Evolutionary conservation across 2,888 invertebrate genomes (phyloP).

Genomic region (Pachymerium ferrugineum): DNA sequence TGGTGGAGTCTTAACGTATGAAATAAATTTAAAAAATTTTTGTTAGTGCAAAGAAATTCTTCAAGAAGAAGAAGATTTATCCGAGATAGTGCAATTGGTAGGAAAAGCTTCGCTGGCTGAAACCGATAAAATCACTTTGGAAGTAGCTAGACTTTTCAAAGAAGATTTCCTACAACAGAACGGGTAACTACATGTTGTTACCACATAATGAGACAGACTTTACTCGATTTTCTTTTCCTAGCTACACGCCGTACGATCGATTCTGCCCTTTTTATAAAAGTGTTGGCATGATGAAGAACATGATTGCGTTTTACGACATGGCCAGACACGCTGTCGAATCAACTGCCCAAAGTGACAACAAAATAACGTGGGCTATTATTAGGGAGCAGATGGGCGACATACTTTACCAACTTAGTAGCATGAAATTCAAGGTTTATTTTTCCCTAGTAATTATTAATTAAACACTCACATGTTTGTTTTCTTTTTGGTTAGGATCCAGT

Average conservation of each 20-base stretch:
- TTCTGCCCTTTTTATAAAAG: constrained; percentile 99
- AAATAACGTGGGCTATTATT: constrained; percentile 97
- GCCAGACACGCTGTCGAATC: constrained; percentile 95
- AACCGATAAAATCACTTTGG: constrained; percentile 97
- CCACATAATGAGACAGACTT: background rate
- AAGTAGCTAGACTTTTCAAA: constrained; percentile 95
- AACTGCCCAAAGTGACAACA: constrained; percentile 97
- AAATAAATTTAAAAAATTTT: background rate
- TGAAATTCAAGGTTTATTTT: constrained; percentile 89
- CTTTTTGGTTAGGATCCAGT: constrained; percentile 98
- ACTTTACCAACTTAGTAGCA: constrained; percentile 93
- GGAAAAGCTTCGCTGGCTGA: constrained; percentile 98
- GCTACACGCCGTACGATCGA: constrained; percentile 85
- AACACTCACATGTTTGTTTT: constrained; percentile 36
- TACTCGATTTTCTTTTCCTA: constrained; percentile 41
- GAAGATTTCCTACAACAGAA: constrained; percentile 99
- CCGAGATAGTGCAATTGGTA: constrained; percentile 99
- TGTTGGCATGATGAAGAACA: constrained; percentile 96
- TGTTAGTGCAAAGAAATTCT: constrained; percentile 72
- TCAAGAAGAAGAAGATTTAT: constrained; percentile 97
- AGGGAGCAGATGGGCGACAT: constrained; percentile 94
- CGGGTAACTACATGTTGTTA: constrained; percentile 56
- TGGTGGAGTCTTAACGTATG: too few species aligned
- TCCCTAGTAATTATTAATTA: background rate
- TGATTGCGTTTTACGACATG: constrained; percentile 97